Base-by-base conservation (phyloP, 2,888 invertebrate species). In the Criorhina ranunculi region DNA sequence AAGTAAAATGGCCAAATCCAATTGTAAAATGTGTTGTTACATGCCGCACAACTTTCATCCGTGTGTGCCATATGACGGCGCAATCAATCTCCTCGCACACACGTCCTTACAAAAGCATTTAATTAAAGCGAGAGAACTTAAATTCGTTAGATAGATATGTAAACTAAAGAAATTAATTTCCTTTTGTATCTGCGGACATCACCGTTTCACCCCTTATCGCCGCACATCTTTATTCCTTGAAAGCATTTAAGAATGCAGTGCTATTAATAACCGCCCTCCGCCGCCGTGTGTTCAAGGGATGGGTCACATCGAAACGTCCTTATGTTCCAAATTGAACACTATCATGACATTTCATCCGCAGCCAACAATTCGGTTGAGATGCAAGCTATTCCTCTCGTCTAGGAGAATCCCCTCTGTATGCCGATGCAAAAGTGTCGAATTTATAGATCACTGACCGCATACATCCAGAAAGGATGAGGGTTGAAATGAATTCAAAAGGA, bases 371-470 rank as follows among this genome's bases (percentile, higher is more conserved):
- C 17, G 8, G 17, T 3, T 7, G 6, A 11, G 17, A 46, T 35
- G 24, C 8, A 62, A 33, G 5, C 8, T 12, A 35, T n/a, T n/a
- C 12, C 49, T 46, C 44, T 57, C 55, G 24, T 17, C 15, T 35
- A 33, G 7, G 19, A 67, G 46, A 3, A 1, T 44, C 35, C 42
- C 17, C 29, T 9, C 44, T 24, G 49, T 80, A 15, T 9, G 67
- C 67, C 44, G 55, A 60, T 75, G 53, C 24, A 53, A 24, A 64
- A 70, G 76, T 81, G 81, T 70, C 69, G 69, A 81, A 81, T 69
- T 76, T 76, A 81, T 81, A 81, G 81, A 81, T 81, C 81, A 76
- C 76, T 81, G 81, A 81, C 81, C 81, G 81, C 81, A 82, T 76
- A 70, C 44, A 70, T 44, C 57, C 64, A 51, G 31, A 57, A 57